Base-by-base conservation (phyloP, 2,113 vertebrate species). In the Zootoca vivipara region DNA sequence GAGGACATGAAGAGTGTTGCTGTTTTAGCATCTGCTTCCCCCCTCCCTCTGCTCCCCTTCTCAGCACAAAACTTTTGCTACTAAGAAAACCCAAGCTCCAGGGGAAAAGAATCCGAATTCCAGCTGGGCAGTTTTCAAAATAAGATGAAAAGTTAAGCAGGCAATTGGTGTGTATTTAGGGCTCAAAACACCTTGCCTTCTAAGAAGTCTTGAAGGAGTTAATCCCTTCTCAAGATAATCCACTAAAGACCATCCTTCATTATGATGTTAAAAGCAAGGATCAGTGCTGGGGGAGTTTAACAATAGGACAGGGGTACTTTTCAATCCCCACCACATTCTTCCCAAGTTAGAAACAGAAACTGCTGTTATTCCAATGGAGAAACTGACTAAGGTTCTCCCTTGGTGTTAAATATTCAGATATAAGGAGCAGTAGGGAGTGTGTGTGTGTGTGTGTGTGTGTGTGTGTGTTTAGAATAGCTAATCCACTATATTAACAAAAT, bases 181-280 rank as follows among this genome's bases (percentile, higher is more conserved):
- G 96, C 96, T 97, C 96, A 97, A 97, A 98, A 98, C 97, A 97
- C 97, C 97, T 98, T 97, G 97, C 97, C 96, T 96, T 96, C 97
- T 97, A 97, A 97, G 97, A 97, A 98, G 97, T 96, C 96, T 97
- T 97, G 97, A 98, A 97, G 97, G 97, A 97, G 96, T 97, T 98
- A 98, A 98, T 98, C 97, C 97, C 96, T 98, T 97, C 97, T 98
- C 97, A 96, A 97, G 97, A 97, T 98, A 98, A 98, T 98, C 97
- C 97, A 97, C 97, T 97, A 98, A 97, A 97, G 97, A 97, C 95
- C 97, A 97, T 96, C 97, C 97, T 97, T 98, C 97, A 98, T 98
- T 98, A 98, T 98, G 97, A 98, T 97, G 97, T 97, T 97, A 98
- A 98, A 98, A 97, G 97, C 97, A 95, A 95, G 97, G 97, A 97